Percentiles rank a stretch among this genome's conserved stretches.
phyloP scores from a whole-genome alignment of 2,797 vertebrate species.

The Arctocebus calabarensis region DNA sequence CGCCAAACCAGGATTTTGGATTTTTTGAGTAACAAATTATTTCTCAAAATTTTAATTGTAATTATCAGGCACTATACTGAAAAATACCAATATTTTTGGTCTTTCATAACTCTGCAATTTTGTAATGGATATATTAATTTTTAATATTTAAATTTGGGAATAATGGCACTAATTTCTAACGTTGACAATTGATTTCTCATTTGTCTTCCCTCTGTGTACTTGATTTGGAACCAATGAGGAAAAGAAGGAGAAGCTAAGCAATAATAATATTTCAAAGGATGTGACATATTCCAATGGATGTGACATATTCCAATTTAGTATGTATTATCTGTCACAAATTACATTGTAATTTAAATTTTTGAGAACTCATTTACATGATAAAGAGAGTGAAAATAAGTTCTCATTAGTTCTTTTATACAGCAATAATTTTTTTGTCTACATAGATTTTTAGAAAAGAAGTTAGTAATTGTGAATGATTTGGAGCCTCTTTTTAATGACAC shows the following conservation, averaged over 20 bases:
- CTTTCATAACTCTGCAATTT: conserved; percentile 36
- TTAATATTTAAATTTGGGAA: conserved; percentile 66
- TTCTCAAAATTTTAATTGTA: conserved; percentile 60
- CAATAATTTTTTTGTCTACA: background rate
- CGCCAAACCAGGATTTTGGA: no score
- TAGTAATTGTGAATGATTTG: background rate
- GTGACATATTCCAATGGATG: background rate
- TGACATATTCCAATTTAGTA: background rate
- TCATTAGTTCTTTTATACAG: conserved; percentile 18
- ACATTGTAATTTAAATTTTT: conserved; percentile 42
- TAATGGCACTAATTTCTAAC: conserved; percentile 55
- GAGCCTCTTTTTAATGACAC: background rate
- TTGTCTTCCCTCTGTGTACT: conserved; percentile 5
- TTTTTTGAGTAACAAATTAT: background rate
- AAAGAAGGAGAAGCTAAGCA: background rate
- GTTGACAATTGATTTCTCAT: conserved; percentile 24
- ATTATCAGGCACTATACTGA: background rate
- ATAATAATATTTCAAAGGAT: conserved; percentile 27
- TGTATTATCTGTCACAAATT: conserved; percentile 8
- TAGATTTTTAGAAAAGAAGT: background rate
- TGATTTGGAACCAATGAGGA: conserved; percentile 1
- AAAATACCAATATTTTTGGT: conserved; percentile 21
- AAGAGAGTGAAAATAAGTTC: background rate
- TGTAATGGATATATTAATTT: conserved; percentile 49
- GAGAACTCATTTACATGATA: background rate